Evolutionary conservation across 2,113 vertebrate species (phyloP).

Genomic region (Craseonycteris thonglongyai): DNA sequence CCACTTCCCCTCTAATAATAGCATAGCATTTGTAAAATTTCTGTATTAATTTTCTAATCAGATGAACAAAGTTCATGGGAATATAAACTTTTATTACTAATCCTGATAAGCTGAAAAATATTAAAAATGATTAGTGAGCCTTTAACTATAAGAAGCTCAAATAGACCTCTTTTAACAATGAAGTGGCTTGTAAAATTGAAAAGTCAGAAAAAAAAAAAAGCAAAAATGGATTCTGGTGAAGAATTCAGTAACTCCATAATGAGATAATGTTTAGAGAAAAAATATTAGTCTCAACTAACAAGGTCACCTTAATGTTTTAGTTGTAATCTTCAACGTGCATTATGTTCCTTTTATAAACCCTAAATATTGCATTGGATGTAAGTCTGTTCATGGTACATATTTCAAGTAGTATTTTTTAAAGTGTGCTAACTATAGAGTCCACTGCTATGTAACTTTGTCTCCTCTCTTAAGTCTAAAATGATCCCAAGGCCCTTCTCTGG

Average conservation of each 20-base stretch:
- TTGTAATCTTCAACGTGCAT: not conserved
- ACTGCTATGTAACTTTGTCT: not conserved
- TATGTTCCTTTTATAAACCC: not conserved
- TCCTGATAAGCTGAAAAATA: not conserved
- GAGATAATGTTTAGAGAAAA: not conserved
- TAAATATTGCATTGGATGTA: not conserved
- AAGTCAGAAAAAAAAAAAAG: not conserved
- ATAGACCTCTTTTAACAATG: not conserved
- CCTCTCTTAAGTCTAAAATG: not conserved
- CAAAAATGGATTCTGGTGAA: not conserved
- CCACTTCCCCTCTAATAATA: not conserved
- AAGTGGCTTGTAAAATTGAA: not conserved
- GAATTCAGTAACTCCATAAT: not conserved
- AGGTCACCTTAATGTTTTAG: not conserved
- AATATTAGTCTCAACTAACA: not conserved
- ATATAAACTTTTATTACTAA: not conserved
- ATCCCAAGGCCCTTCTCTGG: not conserved
- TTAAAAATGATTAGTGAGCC: slow-evolving; percentile 1
- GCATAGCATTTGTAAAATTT: not conserved
- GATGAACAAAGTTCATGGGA: not conserved
- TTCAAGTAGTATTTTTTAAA: not conserved
- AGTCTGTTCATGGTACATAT: not conserved
- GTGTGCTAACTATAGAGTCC: not conserved
- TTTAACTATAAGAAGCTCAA: not conserved
- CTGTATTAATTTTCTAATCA: not conserved